These are phyloP conservation scores for Hipparchia sbordonii DNA, from an alignment of 2,888 invertebrate genomes.

Conservation along the genomic window DNA sequence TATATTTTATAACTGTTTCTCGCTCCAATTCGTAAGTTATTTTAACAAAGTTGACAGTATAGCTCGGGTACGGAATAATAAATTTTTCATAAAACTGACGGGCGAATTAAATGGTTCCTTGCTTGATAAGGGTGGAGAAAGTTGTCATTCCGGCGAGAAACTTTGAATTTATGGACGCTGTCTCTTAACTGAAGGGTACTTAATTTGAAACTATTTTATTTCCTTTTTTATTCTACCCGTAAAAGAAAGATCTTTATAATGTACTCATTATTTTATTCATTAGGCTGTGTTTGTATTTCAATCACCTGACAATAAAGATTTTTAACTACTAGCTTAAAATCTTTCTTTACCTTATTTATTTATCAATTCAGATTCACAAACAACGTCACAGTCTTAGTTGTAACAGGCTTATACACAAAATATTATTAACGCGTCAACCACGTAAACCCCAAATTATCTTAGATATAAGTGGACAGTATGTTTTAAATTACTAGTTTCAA, in stretches of 20 bases:
- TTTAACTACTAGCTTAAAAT: background rate
- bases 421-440: too few relatives aligned
- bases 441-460: too few relatives aligned
- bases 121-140: slow-evolving; percentile 43
- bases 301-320: too few relatives aligned
- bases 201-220: slow-evolving; percentile 29
- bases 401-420: too few relatives aligned
- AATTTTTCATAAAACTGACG: slow-evolving; percentile 56
- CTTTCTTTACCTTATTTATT: too few relatives aligned
- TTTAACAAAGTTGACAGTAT: slow-evolving; percentile 27
- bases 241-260: background rate
- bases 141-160: slow-evolving; percentile 37
- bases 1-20: slow-evolving; percentile 5
- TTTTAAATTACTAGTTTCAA: too few relatives aligned
- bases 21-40: slow-evolving; percentile 12
- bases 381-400: too few relatives aligned
- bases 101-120: slow-evolving; percentile 51
- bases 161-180: slow-evolving; percentile 37
- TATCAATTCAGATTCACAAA: too few relatives aligned
- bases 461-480: too few relatives aligned
- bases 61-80: slow-evolving; percentile 41
- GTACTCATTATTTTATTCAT: background rate
- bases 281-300: too few relatives aligned
- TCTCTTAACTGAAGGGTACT: slow-evolving; percentile 28
- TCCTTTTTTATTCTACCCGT: background rate